Conservation (phyloP, 2,113 vertebrate species). For the Equus przewalskii region DNA sequence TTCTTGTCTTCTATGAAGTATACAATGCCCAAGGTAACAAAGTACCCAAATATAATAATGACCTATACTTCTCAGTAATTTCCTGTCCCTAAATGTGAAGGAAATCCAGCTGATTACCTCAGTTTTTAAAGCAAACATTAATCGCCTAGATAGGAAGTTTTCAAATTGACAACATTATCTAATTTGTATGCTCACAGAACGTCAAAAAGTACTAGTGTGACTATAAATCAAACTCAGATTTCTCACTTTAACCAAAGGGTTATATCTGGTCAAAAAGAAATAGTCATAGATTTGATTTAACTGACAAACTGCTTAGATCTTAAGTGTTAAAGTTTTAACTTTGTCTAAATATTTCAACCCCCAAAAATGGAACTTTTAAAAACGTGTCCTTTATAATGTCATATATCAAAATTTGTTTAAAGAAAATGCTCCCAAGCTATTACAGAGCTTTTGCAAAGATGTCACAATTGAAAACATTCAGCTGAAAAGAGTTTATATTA, state of each 20-base stretch:
- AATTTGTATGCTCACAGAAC: slow-evolving; percentile 10
- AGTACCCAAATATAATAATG: background rate
- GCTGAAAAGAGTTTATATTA: slow-evolving; percentile 16
- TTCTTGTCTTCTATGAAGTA: background rate
- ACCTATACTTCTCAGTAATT: background rate
- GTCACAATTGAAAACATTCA: slow-evolving; percentile 46
- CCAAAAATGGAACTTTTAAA: slow-evolving; percentile 31
- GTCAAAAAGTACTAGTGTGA: slow-evolving; percentile 42
- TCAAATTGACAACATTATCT: slow-evolving; percentile 24
- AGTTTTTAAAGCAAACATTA: slow-evolving; percentile 38
- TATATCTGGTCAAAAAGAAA: slow-evolving; percentile 45
- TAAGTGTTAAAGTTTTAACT: slow-evolving; percentile 47
- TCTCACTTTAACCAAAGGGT: slow-evolving; percentile 56
- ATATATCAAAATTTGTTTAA: slow-evolving; percentile 50
- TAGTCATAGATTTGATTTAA: slow-evolving; percentile 21
- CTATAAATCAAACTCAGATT: slow-evolving; percentile 46
- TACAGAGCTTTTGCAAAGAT: background rate
- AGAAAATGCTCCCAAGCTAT: slow-evolving; percentile 41
- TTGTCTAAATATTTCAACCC: slow-evolving; percentile 55
- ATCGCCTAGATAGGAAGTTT: background rate
- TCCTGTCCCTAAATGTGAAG: background rate
- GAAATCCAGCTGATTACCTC: background rate
- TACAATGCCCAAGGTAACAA: background rate
- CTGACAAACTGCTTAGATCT: background rate
- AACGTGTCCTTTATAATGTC: slow-evolving; percentile 43